Evolutionary conservation across 2,888 invertebrate species (phyloP).

Genomic region (Notocelia uddmanniana): DNA sequence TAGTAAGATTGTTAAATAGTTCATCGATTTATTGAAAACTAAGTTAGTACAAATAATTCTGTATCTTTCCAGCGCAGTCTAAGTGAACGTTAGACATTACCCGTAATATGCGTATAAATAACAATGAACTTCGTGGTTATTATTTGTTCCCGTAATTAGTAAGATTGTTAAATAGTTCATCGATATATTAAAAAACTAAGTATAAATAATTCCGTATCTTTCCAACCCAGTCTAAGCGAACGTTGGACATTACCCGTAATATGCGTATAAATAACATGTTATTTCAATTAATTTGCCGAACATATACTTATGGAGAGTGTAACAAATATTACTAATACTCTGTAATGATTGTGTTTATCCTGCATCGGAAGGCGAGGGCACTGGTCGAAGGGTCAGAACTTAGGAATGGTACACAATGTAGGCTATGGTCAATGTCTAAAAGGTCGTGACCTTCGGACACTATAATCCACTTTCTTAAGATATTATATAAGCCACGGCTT

Average conservation of each 20-base stretch:
- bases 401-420: slow-evolving; percentile 43
- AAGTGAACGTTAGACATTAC: neutral
- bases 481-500: too few relatives aligned
- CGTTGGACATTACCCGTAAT: slow-evolving; percentile 13
- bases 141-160: too few relatives aligned
- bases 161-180: too few relatives aligned
- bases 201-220: neutral
- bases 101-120: slow-evolving; percentile 25
- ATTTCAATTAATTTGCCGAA: slow-evolving; percentile 38
- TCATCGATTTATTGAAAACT: too few relatives aligned
- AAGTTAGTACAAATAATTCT: too few relatives aligned
- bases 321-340: slow-evolving; percentile 69
- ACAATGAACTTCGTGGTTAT: too few relatives aligned
- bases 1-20: too few relatives aligned
- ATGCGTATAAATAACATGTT: slow-evolving; percentile 34
- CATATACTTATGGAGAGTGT: slow-evolving; percentile 47
- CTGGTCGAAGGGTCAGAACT: slow-evolving; percentile 53
- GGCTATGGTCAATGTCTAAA: neutral
- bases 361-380: slow-evolving; percentile 60
- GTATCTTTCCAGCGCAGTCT: neutral
- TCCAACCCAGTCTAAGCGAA: neutral
- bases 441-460: too few relatives aligned
- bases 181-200: too few relatives aligned
- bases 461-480: too few relatives aligned
- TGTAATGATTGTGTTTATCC: slow-evolving; percentile 64